phyloP scores from a whole-genome alignment of 2,113 vertebrate genomes.

The Panthera uncia region DNA sequence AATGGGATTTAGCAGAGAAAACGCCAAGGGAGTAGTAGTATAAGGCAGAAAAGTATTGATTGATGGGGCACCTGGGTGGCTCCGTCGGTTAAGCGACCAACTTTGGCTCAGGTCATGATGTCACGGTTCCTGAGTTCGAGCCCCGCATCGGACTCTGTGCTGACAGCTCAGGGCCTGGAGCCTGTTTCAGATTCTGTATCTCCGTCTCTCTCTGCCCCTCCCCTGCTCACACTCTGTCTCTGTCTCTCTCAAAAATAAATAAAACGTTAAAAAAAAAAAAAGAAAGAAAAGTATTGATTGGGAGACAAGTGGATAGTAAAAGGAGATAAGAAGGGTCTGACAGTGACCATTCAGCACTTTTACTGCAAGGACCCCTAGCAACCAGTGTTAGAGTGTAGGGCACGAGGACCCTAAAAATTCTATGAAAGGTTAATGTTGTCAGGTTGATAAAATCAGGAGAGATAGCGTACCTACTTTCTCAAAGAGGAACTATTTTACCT shows the following conservation, averaged over 20 bases:
- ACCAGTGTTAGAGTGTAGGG: not conserved
- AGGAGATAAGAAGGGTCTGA: not conserved
- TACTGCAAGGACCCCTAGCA: not conserved
- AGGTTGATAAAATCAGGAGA: not conserved
- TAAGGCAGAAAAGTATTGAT: not conserved
- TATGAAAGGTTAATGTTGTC: not conserved
- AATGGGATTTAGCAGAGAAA: not conserved
- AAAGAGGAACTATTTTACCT: not conserved
- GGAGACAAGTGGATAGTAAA: not conserved
- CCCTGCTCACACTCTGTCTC: too few species aligned
- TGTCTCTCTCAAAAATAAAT: too few species aligned
- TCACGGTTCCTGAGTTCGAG: too few species aligned
- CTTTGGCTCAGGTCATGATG: too few species aligned
- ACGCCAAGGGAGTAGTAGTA: not conserved
- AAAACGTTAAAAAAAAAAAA: too few species aligned
- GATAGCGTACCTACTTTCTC: not conserved
- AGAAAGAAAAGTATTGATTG: not conserved
- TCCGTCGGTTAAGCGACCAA: too few species aligned
- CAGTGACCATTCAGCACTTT: not conserved
- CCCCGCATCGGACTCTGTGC: fast-evolving
- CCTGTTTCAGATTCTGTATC: too few species aligned
- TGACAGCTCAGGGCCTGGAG: too few species aligned
- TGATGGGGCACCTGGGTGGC: not conserved
- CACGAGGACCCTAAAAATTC: not conserved
- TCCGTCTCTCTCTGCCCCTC: too few species aligned